Percentiles rank a stretch among this genome's conserved stretches.
Evolutionary conservation across 37 sponge, comb jelly and placozoan species (phyloP).

Genomic region (Ianthella basta): DNA sequence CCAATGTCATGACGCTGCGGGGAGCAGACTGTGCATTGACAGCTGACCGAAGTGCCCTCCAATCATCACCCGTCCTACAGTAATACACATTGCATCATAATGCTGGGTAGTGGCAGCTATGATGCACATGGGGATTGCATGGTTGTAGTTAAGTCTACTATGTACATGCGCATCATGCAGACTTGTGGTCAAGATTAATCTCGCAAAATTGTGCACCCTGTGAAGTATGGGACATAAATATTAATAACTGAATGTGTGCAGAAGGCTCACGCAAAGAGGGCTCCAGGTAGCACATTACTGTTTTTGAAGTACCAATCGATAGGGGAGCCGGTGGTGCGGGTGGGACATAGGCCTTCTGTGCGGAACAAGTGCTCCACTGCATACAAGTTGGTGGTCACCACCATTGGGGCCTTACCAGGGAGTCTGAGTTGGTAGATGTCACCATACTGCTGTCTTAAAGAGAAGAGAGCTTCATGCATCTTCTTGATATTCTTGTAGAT

Average conservation of each 20-base stretch:
- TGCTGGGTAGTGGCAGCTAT: no score
- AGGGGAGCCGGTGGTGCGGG: not conserved
- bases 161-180: no score
- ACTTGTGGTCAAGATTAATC: no score
- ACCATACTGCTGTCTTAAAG: not conserved
- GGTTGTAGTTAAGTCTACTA: no score
- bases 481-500: not conserved
- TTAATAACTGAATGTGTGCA: not conserved
- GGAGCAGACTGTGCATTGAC: not conserved
- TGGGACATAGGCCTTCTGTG: not conserved
- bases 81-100: no score
- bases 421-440: conserved; percentile 11
- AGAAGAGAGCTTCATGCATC: not conserved
- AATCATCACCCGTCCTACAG: not conserved
- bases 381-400: not conserved
- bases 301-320: conserved; percentile 9
- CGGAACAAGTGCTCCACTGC: conserved; percentile 12
- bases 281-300: not conserved
- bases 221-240: no score
- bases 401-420: not conserved
- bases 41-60: conserved; percentile 21
- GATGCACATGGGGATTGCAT: no score
- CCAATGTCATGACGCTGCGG: not conserved
- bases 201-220: no score
- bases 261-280: conserved; percentile 12